Base-by-base conservation (phyloP, 2,888 invertebrate genomes). In the Cephonodes hylas region DNA sequence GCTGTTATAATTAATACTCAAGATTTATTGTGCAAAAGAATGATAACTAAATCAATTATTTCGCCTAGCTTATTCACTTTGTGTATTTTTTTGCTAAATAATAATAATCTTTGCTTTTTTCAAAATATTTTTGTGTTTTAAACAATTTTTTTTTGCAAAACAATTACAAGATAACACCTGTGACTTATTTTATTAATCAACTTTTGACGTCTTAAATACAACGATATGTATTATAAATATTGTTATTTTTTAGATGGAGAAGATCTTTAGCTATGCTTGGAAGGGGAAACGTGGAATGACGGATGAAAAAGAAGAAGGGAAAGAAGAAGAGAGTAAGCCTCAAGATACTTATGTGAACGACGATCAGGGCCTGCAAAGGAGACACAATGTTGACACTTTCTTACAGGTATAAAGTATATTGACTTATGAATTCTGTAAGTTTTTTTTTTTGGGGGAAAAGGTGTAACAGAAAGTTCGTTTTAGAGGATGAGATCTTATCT, bases 261-360 rank as follows among this genome's bases (percentile, higher is more conserved):
- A 97, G 86, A 97, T 98, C 86, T 97, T 97, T 88, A 97, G 97
- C 81, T 96, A 95, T 83, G 97, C 97, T 58, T 97, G 97, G 97
- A 95, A 95, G 76, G 97, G 96, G 72, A 96, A 96, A 81, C 94
- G 96, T 53, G 97, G 97, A 0, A 88, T 96, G 65, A 65, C 74
- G 0, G 89, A 88, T 53, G 89, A 86, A 2, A 86, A 75, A 0
- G 63, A 61, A 34, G 76, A 71, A 4, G 71, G 56, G 31, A 65
- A 68, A 48, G 71, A 71, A 42, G 70, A 68, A 22, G 76, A 76
- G 1, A 75, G 70, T 7, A 78, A 75, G 48, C 89, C 88, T 0
- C 93, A 94, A 62, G 94, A 95, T 59, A 93, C 93, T 66, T 95
- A 94, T 76, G 94, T 96, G 0, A 95, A 96, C 71, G 96, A 96